A percentile compares a stretch with the other conserved stretches of the same genome.
Evolutionary conservation across 2,797 vertebrate genomes (phyloP).

Genomic region (Carapus acus): DNA sequence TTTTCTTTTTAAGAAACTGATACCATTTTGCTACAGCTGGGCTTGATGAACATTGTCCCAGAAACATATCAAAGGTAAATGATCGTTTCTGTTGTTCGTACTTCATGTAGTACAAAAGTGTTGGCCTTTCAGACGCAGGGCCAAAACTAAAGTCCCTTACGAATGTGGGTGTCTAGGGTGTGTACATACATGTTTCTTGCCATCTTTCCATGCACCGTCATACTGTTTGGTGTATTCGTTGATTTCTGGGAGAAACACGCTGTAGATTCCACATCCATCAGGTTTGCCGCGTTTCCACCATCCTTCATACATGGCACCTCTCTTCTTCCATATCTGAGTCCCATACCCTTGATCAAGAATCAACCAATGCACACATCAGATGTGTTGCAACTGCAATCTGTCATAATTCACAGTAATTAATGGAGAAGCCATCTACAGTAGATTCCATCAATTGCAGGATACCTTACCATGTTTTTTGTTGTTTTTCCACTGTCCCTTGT

Average conservation of each 20-base stretch:
- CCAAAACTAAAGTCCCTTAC: too few species aligned
- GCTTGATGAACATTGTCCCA: too few species aligned
- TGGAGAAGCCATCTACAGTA: too few species aligned
- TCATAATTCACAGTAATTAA: too few species aligned
- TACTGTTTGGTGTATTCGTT: conserved; percentile 75
- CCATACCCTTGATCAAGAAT: conserved; percentile 78
- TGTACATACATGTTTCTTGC: conserved; percentile 78
- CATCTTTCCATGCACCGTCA: conserved; percentile 80
- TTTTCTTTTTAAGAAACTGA: too few species aligned
- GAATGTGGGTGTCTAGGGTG: too few species aligned
- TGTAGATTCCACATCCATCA: conserved; percentile 82
- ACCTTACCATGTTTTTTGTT: conserved; percentile 85
- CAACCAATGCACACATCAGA: neutral
- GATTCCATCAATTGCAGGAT: neutral
- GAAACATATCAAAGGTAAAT: too few species aligned
- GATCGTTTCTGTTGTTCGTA: too few species aligned
- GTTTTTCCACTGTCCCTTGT: conserved; percentile 85
- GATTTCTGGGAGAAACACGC: conserved; percentile 60
- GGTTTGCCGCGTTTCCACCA: conserved; percentile 86
- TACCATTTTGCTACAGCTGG: too few species aligned
- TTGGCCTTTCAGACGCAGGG: too few species aligned
- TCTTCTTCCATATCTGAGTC: conserved; percentile 77
- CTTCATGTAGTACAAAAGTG: too few species aligned
- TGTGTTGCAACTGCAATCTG: neutral
- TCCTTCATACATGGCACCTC: conserved; percentile 77